Evolutionary conservation across 2,113 vertebrate genomes (phyloP).

Genomic region (Lutjanus erythropterus): DNA sequence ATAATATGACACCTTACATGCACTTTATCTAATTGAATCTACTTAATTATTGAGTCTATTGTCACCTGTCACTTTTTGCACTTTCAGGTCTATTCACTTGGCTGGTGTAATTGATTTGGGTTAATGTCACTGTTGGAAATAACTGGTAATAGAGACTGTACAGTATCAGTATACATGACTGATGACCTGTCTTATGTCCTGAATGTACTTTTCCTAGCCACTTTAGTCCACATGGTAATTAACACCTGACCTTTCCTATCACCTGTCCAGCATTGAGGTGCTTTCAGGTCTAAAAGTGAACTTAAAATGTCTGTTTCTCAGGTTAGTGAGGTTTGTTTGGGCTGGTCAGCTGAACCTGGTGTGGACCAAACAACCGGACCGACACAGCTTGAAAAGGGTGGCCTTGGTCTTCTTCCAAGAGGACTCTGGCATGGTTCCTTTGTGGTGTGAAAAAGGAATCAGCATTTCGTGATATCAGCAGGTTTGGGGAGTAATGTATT

Average conservation of each 20-base stretch:
- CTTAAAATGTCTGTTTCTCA: too few relatives aligned
- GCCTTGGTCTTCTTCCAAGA: too few relatives aligned
- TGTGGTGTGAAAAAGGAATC: too few relatives aligned
- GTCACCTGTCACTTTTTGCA: slow-evolving; percentile 21
- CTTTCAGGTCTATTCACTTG: slow-evolving; percentile 21
- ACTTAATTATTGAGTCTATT: slow-evolving; percentile 40
- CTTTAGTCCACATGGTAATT: neutral
- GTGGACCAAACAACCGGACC: too few relatives aligned
- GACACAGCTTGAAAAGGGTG: too few relatives aligned
- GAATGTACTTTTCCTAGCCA: neutral
- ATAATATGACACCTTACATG: slow-evolving; percentile 24
- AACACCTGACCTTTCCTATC: neutral
- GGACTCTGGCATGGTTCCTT: too few relatives aligned
- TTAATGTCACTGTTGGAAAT: slow-evolving; percentile 1
- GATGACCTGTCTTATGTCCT: slow-evolving; percentile 8
- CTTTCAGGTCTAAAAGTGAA: too few relatives aligned
- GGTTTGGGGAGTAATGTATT: too few relatives aligned
- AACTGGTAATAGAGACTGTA: slow-evolving; percentile 22
- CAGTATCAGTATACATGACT: neutral
- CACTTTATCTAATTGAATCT: slow-evolving; percentile 50
- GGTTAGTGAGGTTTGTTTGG: too few relatives aligned
- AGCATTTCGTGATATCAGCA: too few relatives aligned
- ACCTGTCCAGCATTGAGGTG: too few relatives aligned
- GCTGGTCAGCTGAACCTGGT: too few relatives aligned
- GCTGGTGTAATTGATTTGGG: slow-evolving; percentile 2